Base-by-base conservation (phyloP, 2,888 invertebrate species). In the Colostygia pectinataria region DNA sequence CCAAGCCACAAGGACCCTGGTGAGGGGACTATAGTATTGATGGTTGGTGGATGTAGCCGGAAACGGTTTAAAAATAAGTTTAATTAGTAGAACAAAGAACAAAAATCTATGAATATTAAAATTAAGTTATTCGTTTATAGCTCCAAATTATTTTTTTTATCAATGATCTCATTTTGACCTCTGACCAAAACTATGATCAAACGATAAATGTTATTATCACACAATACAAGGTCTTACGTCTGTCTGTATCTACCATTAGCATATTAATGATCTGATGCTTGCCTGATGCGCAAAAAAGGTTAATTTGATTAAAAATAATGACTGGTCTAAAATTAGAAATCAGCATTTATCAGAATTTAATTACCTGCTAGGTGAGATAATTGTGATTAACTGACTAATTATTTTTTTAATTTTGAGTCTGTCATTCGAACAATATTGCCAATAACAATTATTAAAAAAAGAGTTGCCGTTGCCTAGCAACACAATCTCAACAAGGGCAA, bases 161-260 rank as follows among this genome's bases (percentile, higher is more conserved):
- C 6, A 34, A 6, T 32, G 31, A 48, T 25, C 18, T 15, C 24
- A 44, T 37, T 13, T n/a, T 25, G 38, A 38, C 37, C 44, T 37
- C 27, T 8, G 23, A 23, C 36, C 18, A 18, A 24, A 29, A 12
- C 15, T 15, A 32, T 8, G 18, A 29, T 41, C 41, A 15, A 10
- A 41, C 28, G 24, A 29, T 24, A 37, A 41, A 41, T 42, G 41
- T 31, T 37, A 40, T 14, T 20, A 24, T 23, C 33, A 33, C 31
- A 34, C 49, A 43, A 43, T 29, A 24, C 33, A 34, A 50, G 49
- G 44, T 14, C 33, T 15, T 20, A 14, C 8, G 14, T 49, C 27
- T 28, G 43, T 32, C 12, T 27, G 33, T 37, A 25, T 15, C 24
- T 10, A 28, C 29, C 5, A 38, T 36, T 24, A 31, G 9, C 40